phyloP scores from a whole-genome alignment of 2,888 invertebrate genomes.

The Poecilus cupreus region DNA sequence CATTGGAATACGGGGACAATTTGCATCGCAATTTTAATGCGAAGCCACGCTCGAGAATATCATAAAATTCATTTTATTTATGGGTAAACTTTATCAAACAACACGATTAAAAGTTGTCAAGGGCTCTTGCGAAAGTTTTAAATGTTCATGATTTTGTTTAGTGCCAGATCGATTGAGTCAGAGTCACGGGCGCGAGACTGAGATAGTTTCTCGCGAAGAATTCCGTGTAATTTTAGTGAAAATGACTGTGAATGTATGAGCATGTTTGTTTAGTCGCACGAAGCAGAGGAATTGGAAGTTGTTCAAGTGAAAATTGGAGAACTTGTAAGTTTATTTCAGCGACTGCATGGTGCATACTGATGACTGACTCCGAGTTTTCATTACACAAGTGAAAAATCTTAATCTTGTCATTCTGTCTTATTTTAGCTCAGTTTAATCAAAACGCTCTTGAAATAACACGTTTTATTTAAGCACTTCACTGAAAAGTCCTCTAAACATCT shows the following conservation, averaged over 20 bases:
- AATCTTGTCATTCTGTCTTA: constrained; percentile 22
- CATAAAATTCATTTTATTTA: constrained; percentile 59
- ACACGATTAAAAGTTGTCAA: constrained; percentile 56
- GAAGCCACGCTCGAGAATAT: constrained; percentile 51
- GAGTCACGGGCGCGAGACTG: neutral
- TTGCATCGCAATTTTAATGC: constrained; percentile 58
- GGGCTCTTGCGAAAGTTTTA: constrained; percentile 53
- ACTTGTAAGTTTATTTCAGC: constrained; percentile 48
- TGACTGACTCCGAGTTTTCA: constrained; percentile 38
- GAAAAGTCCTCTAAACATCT: neutral
- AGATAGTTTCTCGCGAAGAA: neutral
- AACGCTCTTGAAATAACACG: constrained; percentile 18
- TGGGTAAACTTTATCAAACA: constrained; percentile 58
- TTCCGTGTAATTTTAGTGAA: constrained; percentile 22
- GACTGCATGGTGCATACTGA: constrained; percentile 24
- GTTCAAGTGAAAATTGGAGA: constrained; percentile 9
- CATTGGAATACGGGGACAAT: constrained; percentile 51
- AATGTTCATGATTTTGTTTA: constrained; percentile 55
- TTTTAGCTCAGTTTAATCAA: constrained; percentile 28
- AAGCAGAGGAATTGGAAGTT: constrained; percentile 48
- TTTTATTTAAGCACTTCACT: neutral
- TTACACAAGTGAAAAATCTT: constrained; percentile 37
- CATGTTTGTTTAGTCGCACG: constrained; percentile 48
- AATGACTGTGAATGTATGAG: constrained; percentile 41
- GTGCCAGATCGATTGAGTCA: constrained; percentile 7